Conservation (phyloP, 2,797 vertebrate species). For the Periophthalmus magnuspinnatus region DNA sequence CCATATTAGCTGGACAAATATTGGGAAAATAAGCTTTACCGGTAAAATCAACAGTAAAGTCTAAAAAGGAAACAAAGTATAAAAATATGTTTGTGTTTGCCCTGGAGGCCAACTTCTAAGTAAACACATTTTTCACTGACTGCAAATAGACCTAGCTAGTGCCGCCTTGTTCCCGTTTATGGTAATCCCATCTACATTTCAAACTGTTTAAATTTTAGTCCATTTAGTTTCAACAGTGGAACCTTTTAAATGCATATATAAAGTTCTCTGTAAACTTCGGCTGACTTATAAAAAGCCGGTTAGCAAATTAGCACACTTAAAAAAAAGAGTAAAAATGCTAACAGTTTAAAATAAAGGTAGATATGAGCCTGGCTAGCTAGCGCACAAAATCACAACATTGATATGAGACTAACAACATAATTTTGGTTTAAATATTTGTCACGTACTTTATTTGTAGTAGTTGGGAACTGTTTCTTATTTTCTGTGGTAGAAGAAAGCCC, state of each 20-base stretch:
- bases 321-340: background rate
- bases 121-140: background rate
- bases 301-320: background rate
- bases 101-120: background rate
- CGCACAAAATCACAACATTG: too few species aligned
- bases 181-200: background rate
- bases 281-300: background rate
- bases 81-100: background rate
- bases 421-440: too few species aligned
- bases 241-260: background rate
- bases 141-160: background rate
- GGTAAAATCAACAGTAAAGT: background rate
- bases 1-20: background rate
- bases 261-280: background rate
- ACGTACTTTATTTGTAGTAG: too few species aligned
- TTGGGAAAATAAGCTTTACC: background rate
- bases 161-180: background rate
- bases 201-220: background rate
- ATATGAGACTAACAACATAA: too few species aligned
- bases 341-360: too few species aligned
- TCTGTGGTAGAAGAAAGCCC: too few species aligned
- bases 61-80: background rate
- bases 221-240: background rate
- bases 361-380: too few species aligned
- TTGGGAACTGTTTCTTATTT: too few species aligned